Evolutionary conservation across 1,140 invertebrate species (phyloP).

Genomic region (Drosophila serrata): DNA sequence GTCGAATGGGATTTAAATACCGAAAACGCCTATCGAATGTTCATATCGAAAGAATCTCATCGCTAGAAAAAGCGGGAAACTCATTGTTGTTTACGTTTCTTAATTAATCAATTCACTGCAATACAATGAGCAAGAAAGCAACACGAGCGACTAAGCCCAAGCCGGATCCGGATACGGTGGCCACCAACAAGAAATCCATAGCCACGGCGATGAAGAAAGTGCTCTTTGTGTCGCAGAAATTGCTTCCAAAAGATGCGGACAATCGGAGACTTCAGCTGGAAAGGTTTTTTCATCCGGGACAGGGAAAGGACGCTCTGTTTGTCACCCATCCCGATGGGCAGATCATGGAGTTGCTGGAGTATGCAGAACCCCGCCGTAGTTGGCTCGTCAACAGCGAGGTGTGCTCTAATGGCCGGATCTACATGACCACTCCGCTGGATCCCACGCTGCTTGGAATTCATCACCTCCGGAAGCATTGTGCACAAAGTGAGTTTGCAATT

Average conservation of each 20-base stretch:
- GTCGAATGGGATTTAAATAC: background rate
- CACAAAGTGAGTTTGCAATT: slow-evolving; percentile 20
- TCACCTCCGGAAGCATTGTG: slow-evolving; percentile 87
- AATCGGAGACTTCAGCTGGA: slow-evolving; percentile 57
- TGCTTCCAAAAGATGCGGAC: slow-evolving; percentile 44
- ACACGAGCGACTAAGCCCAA: slow-evolving; percentile 61
- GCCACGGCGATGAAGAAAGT: slow-evolving; percentile 63
- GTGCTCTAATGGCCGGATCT: slow-evolving; percentile 91
- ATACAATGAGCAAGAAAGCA: slow-evolving; percentile 62
- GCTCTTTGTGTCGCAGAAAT: slow-evolving; percentile 60
- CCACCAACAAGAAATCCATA: slow-evolving; percentile 15
- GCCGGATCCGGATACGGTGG: slow-evolving; percentile 55
- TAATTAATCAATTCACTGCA: background rate
- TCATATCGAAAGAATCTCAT: background rate
- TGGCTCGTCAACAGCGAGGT: slow-evolving; percentile 91
- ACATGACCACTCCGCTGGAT: slow-evolving; percentile 90
- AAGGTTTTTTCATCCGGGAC: slow-evolving; percentile 75
- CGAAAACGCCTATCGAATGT: background rate
- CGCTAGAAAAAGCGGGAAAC: slow-evolving; percentile 17
- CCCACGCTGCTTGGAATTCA: slow-evolving; percentile 90
- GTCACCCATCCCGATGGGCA: slow-evolving; percentile 76
- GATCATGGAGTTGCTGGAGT: slow-evolving; percentile 89
- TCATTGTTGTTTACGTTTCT: slow-evolving; percentile 12
- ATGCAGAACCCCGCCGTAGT: slow-evolving; percentile 88
- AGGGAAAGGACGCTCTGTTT: slow-evolving; percentile 57